Evolutionary conservation across 2,797 vertebrate species (phyloP).

Genomic region (Menidia menidia): DNA sequence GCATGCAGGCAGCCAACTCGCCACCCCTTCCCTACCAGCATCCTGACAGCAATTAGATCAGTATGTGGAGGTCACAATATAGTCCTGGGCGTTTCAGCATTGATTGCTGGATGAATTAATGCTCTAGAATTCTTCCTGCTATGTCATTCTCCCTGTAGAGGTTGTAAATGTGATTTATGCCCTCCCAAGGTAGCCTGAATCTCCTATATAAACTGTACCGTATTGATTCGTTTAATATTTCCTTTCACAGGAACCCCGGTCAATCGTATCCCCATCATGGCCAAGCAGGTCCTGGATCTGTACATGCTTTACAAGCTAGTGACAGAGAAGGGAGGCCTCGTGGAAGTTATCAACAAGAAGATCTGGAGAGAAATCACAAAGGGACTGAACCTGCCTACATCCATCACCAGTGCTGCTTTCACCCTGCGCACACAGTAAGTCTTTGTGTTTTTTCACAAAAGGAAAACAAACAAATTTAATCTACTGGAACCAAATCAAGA

Average conservation of each 20-base stretch:
- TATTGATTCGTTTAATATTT: conserved; percentile 33
- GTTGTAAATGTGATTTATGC: conserved; percentile 19
- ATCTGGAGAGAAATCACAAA: conserved; percentile 99
- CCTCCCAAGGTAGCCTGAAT: conserved; percentile 2
- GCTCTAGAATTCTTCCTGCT: not conserved
- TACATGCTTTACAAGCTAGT: conserved; percentile 97
- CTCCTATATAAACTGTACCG: conserved; percentile 12
- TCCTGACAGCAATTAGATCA: conserved; percentile 24
- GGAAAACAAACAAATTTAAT: conserved; percentile 20
- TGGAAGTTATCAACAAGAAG: conserved; percentile 99
- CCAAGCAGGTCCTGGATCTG: conserved; percentile 96
- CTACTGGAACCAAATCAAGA: conserved; percentile 29
- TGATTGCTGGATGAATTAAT: conserved; percentile 15
- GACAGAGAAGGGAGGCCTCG: conserved; percentile 96
- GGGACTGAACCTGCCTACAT: conserved; percentile 96
- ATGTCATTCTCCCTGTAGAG: conserved; percentile 10
- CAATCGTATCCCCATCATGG: conserved; percentile 98
- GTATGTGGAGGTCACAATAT: conserved; percentile 16
- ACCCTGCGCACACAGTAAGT: conserved; percentile 95
- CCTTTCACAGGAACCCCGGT: conserved; percentile 89
- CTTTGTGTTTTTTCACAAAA: conserved; percentile 20
- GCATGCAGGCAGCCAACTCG: conserved; percentile 24
- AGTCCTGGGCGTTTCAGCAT: conserved; percentile 11
- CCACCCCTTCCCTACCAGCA: conserved; percentile 15
- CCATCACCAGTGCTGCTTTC: conserved; percentile 98